These are phyloP conservation scores for Aphyosemion australe DNA, from an alignment of 2,113 vertebrate species.

Conservation along the genomic window DNA sequence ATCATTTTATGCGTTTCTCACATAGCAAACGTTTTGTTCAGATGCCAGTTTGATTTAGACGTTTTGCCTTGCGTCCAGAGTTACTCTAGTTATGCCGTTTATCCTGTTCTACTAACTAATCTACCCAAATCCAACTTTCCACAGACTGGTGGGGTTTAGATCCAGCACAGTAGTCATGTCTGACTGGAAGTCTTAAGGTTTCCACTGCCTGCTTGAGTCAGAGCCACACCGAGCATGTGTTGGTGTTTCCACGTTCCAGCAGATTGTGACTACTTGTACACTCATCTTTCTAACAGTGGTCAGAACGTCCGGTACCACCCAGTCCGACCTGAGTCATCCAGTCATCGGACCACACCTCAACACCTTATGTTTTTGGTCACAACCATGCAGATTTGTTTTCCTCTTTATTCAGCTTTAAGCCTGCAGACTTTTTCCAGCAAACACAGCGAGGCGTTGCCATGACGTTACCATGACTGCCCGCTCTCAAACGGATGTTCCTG, in stretches of 20 bases:
- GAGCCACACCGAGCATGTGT: slow-evolving; percentile 51
- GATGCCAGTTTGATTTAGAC: neutral
- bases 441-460: slow-evolving; percentile 39
- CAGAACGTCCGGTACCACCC: neutral
- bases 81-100: too few species aligned
- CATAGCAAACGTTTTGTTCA: neutral
- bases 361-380: neutral
- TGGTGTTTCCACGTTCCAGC: slow-evolving; percentile 37
- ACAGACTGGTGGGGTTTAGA: neutral
- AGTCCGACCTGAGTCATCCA: neutral
- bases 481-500: slow-evolving; percentile 64
- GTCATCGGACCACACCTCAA: neutral
- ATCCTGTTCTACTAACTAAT: too few species aligned
- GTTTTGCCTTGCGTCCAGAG: too few species aligned
- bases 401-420: neutral
- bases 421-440: slow-evolving; percentile 32
- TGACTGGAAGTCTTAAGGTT: slow-evolving; percentile 52
- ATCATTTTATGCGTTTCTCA: neutral
- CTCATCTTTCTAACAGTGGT: slow-evolving; percentile 21
- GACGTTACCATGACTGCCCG: slow-evolving; percentile 51
- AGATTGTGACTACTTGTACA: slow-evolving; percentile 23
- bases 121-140: slow-evolving; percentile 37
- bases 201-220: slow-evolving; percentile 71
- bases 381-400: neutral
- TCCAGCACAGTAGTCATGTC: slow-evolving; percentile 44